Base-by-base conservation (phyloP, 2,797 vertebrate genomes). In the Diglossa cyanea region DNA sequence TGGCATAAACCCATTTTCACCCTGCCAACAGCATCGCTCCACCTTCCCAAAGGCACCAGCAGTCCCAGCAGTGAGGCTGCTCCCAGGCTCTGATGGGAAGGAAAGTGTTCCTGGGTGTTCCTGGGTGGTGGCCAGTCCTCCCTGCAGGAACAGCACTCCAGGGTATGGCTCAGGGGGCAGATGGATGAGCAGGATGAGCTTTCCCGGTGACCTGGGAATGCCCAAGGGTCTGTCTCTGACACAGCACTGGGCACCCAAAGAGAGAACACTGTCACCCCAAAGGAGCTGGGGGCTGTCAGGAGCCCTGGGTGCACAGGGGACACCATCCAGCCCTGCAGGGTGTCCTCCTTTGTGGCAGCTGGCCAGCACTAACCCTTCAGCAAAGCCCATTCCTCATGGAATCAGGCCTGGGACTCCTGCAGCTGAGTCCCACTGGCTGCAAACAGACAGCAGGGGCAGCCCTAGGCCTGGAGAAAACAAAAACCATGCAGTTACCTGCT, bases 401-500 rank as follows among this genome's bases (percentile, higher is more conserved):
- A 83, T 45, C 12, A 39, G 24, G 8, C 13, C 48, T 91, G 50
- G 25, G 62, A 30, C 44, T 77, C 39, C 84, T 71, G 77, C 73
- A 66, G 30, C 17, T 54, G 39, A 79, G 54, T 31, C 65, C 20
- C 39, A n/a, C 25, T 13, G 66, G 35, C 25, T 11, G 3, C 62
- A 79, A 7, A 72, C 78, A 65, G 58, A n/a, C 31, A 42, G 37
- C 30, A 12, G 18, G 62, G 3, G 9, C 58, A 92, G 84, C 40
- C 44, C 65, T 30, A 25, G 50, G 79, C 75, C 88, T 88, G 13
- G 15, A 71, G 66, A 74, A 91, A 95, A 78, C 76, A 86, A 25
- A 91, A 86, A 75, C 28, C 70, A 73, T 53, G 58, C 28, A 20
- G 86, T 99, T 99, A 99, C 99, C 99, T 99, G 99, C 97, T 99